Evolutionary conservation across 2,888 invertebrate species (phyloP), one percentile per base, ranked within the genome.

Genomic region (Macrophya annulata): DNA sequence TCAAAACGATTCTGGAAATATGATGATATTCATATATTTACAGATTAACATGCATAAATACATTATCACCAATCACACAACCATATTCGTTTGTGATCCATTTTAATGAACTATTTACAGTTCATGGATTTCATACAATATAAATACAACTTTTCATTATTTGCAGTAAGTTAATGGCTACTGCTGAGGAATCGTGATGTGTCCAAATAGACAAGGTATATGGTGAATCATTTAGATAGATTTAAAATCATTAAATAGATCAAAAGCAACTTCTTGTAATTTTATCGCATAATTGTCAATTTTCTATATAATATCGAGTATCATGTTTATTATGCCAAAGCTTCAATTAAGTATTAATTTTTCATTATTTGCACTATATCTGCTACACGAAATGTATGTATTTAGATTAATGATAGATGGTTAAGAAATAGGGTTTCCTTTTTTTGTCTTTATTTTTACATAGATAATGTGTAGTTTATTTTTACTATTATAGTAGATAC

Each of bases 331-430:
- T 51, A 51, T 51, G 17, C 77, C 77, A 77, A 77, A 77, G 77
- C n/a, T 77, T 77, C 37, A 74, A 77, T 77, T 77, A 77, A 77
- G 31, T 51, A 25, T 77, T 77, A 77, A 77, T 77, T 55, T 55
- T 17, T 55, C 48, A 31, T 55, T 51, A 77, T 77, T 55, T 77
- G 9, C 77, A 77, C 37, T 37, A 55, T 51, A 68, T 48, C 15
- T 6, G 45, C 17, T 37, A n/a, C 5, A 77, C n/a, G 31, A 77
- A n/a, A 37, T 77, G n/a, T 76, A 71, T 48, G 45, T 51, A 31
- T 51, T 51, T 51, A 48, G 37, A 51, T 51, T 77, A 55, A 51
- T n/a, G 31, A 55, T 77, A 77, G 25, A 77, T 77, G 37, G 77
- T 10, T 74, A 31, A 40, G 71, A 74, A 62, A 62, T 25, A 37